Base-by-base conservation (phyloP, 2,113 vertebrate species). In the Echinops telfairi region DNA sequence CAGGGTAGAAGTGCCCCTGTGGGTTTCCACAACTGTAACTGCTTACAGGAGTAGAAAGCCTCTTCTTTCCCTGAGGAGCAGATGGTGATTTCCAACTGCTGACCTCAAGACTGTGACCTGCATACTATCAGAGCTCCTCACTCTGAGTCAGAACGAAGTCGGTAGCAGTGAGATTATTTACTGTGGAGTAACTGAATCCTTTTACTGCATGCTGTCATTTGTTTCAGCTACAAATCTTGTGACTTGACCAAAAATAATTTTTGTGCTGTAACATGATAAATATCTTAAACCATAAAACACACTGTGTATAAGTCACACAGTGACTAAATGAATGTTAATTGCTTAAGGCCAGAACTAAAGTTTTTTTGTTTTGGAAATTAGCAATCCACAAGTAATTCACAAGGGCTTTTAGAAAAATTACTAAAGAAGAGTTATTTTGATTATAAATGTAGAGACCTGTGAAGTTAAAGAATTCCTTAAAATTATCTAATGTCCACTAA, bases 301-400 rank as follows among this genome's bases (percentile, higher is more conserved):
- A 86, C 10, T 22, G 5, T 40, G 10, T 36, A 5, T 89, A 95
- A 77, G 47, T 5, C 20, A 70, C 9, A 83, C 3, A 40, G 17
- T 57, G 60, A 58, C 43, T 53, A 86, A 90, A 0, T 1, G 31
- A 68, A 53, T 53, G 81, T 86, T 9, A 94, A 53, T 27, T 64
- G 23, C 77, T 57, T 2, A 95, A 71, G 10, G 81, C 90, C 17
- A 73, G 36, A 19, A 75, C 70, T 3, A 87, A 36, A 27, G 25
- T 73, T 70, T 6, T 66, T 81, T 89, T 89, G 11, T 81, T 91
- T 90, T 81, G 12, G 11, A 84, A 89, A 93, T 81, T 71, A 93
- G 0, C 15, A 90, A 40, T 40, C 40, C 40, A 40, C 7, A 40
- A 40, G 40, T 40, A 40, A 40, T 40, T 40, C 40, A 40, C 40